A percentile compares a stretch with the other conserved stretches of the same genome.
These are phyloP conservation scores for Pseudanteris insignis DNA, from an alignment of 2,888 invertebrate genomes.

Conservation along the genomic window DNA sequence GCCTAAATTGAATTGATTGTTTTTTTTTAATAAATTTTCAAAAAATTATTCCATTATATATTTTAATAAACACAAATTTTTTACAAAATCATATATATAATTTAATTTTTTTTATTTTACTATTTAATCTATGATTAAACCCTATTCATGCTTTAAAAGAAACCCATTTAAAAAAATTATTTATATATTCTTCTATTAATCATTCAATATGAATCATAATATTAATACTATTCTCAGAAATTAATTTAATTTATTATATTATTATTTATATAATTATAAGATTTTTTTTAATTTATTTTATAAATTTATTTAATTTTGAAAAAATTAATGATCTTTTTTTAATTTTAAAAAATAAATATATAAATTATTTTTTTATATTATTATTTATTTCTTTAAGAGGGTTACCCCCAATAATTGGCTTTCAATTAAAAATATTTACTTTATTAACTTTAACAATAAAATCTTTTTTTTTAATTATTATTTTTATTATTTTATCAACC, in stretches of 20 bases:
- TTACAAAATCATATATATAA: too few relatives aligned
- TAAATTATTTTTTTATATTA: conserved; percentile 36
- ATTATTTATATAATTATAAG: too few relatives aligned
- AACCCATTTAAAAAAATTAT: conserved; percentile 70
- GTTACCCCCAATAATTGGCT: conserved; percentile 23
- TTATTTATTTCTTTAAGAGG: conserved; percentile 29
- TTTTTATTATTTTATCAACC: conserved; percentile 9
- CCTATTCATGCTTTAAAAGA: too few relatives aligned
- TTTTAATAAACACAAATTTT: too few relatives aligned
- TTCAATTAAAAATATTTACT: not conserved
- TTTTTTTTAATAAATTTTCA: conserved; percentile 56
- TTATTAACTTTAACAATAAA: conserved; percentile 8
- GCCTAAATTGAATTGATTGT: conserved; percentile 18
- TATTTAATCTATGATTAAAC: too few relatives aligned
- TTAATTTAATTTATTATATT: too few relatives aligned
- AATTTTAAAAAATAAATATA: conserved; percentile 9
- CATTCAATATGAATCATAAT: conserved; percentile 73
- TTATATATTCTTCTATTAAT: conserved; percentile 74
- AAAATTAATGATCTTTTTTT: conserved; percentile 34
- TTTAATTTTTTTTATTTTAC: too few relatives aligned
- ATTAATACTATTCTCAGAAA: too few relatives aligned
- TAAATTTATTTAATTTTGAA: conserved; percentile 7
- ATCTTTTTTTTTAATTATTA: conserved; percentile 6
- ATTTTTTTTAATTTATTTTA: too few relatives aligned
- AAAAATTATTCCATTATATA: conserved; percentile 65